phyloP scores from a whole-genome alignment of 2,113 vertebrate species.

The Corythaeola cristata region DNA sequence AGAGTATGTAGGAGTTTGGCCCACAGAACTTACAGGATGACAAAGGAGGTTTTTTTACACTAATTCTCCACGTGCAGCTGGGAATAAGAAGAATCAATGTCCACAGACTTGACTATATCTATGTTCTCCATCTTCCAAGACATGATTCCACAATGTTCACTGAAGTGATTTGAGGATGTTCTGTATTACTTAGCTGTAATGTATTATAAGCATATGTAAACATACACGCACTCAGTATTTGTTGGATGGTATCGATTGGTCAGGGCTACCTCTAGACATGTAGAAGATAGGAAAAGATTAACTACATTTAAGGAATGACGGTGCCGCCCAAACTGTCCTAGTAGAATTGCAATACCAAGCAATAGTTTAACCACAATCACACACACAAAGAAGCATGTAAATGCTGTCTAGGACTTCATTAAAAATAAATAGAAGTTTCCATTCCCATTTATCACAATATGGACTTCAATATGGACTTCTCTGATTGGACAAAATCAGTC shows the following conservation, averaged over 20 bases:
- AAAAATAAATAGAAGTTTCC: neutral
- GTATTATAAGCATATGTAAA: neutral
- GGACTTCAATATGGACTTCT: neutral
- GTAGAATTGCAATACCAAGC: neutral
- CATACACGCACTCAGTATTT: neutral
- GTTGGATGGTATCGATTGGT: neutral
- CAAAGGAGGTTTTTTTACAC: neutral
- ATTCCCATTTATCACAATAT: neutral
- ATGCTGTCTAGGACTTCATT: neutral
- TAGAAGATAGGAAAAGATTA: neutral
- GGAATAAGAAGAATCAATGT: neutral
- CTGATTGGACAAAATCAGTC: neutral
- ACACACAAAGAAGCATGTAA: neutral
- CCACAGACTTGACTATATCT: neutral
- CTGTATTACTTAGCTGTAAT: neutral
- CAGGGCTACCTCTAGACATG: neutral
- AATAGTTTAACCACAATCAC: neutral
- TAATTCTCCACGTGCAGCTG: neutral
- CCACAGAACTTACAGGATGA: neutral
- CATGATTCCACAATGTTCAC: neutral
- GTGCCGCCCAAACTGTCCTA: neutral
- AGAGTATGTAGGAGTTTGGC: neutral
- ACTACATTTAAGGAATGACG: neutral
- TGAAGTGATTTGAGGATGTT: neutral
- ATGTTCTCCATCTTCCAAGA: neutral